Base-by-base conservation (phyloP, 2,113 vertebrate genomes). In the Rhea pennata region DNA sequence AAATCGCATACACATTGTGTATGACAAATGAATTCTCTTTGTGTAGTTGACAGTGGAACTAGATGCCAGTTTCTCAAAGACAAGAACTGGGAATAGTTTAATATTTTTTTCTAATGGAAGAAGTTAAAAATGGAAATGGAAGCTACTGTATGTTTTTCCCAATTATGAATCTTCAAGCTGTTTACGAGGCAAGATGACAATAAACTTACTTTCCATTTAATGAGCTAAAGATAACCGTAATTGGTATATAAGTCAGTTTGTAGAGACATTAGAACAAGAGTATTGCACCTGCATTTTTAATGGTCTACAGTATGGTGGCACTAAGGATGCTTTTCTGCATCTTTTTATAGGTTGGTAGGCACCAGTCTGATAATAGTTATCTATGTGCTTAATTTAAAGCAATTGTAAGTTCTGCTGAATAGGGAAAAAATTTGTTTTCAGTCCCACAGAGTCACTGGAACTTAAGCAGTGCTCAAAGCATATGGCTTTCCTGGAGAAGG, bases 71-170 rank as follows among this genome's bases (percentile, higher is more conserved):
- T 85, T n/a, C 76, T 42, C 53, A 67, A 44, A 86, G 75, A 75
- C 82, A 77, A 67, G 70, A 9, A 13, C 78, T 84, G 87, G 70
- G 51, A 90, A 93, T 62, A 53, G n/a, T 31, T 66, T 93, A 29
- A 56, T 58, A 84, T 83, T 87, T 79, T 75, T 78, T 54, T 5
- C 44, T 42, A 7, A 48, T 67, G 72, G 46, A 91, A 75, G 72
- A 89, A 72, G 67, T 67, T 84, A 66, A 90, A 93, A 96, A 92
- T 77, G 64, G 66, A 76, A 87, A 46, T 50, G 53, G 71, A 82
- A 90, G 15, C 40, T 86, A 4, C 69, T 46, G 36, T 23, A 48
- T 1, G 0, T n/a, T 59, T 42, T 69, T 26, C 62, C 59, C 65
- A 90, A 50, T 95, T 94, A 93, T 54, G 39, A 74, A 67, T 36